Percentiles rank a stretch among this genome's conserved stretches.
These are phyloP conservation scores for Heliothis peltigera DNA, from an alignment of 2,888 invertebrate genomes.

Conservation along the genomic window DNA sequence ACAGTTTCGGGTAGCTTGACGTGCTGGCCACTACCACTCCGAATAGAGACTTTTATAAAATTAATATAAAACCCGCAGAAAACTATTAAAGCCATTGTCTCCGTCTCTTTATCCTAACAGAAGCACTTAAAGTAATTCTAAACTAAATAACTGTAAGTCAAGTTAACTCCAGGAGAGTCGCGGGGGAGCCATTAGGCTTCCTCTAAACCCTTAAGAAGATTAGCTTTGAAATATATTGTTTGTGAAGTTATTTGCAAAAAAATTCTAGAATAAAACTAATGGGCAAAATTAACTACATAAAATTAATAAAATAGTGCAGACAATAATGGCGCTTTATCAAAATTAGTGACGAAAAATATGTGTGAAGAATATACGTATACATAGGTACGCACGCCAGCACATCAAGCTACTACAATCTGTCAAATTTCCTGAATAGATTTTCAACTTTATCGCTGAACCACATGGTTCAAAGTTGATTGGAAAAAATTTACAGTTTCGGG, in stretches of 20 bases:
- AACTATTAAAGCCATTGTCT: not conserved
- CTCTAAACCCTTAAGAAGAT: not conserved
- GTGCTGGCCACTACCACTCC: too few relatives aligned
- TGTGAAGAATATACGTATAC: too few relatives aligned
- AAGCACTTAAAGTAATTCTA: not conserved
- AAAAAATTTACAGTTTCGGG: too few relatives aligned
- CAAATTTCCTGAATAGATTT: too few relatives aligned
- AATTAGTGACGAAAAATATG: too few relatives aligned
- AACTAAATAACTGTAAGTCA: not conserved
- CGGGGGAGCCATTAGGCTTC: slow-evolving; percentile 9
- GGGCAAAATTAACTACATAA: not conserved
- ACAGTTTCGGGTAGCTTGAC: too few relatives aligned
- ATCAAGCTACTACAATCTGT: too few relatives aligned
- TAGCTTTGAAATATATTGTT: not conserved
- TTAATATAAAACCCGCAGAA: not conserved
- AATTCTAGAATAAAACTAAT: not conserved
- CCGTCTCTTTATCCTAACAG: slow-evolving; percentile 1
- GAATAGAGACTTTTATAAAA: too few relatives aligned
- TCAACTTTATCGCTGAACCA: too few relatives aligned
- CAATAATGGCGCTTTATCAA: too few relatives aligned
- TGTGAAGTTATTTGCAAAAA: not conserved
- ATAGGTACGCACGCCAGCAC: too few relatives aligned
- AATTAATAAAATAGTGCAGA: not conserved
- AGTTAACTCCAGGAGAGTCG: not conserved
- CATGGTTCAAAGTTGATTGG: too few relatives aligned